Evolutionary conservation across 2,888 invertebrate genomes (phyloP).

Genomic region (Lamellibrachia columna): DNA sequence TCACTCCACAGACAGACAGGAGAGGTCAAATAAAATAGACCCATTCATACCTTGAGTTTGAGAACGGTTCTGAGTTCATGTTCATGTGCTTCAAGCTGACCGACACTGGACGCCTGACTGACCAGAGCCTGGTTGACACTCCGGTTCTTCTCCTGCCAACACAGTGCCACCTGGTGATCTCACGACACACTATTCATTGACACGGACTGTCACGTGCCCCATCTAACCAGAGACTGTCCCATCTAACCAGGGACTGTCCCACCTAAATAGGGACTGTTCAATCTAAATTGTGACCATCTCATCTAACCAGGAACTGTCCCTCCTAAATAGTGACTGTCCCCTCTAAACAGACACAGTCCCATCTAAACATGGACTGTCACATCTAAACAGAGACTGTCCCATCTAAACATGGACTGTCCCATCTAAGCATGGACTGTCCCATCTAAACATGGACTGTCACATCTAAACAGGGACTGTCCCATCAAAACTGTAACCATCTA

Average conservation of each 20-base stretch:
- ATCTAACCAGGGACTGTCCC: not conserved
- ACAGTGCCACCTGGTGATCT: not conserved
- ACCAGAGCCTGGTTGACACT: conserved; percentile 45
- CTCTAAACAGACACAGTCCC: not conserved
- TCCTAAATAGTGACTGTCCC: too few relatives aligned
- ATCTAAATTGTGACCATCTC: too few relatives aligned
- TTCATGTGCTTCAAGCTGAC: conserved; percentile 52
- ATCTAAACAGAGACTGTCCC: too few relatives aligned
- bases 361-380: not conserved
- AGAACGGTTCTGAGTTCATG: conserved; percentile 48
- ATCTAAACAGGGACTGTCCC: too few relatives aligned
- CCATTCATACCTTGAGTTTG: conserved; percentile 31
- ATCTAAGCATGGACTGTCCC: not conserved
- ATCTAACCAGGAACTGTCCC: not conserved
- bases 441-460: not conserved
- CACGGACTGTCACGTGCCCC: not conserved
- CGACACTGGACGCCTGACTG: conserved; percentile 47
- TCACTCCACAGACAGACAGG: too few relatives aligned
- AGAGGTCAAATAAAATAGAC: not conserved
- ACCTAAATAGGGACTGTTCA: too few relatives aligned
- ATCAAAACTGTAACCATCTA: too few relatives aligned
- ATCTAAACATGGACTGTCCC: too few relatives aligned
- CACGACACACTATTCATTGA: not conserved
- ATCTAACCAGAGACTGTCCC: too few relatives aligned
- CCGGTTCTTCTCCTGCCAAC: conserved; percentile 47